Evolutionary conservation across 1,140 invertebrate species (phyloP), one percentile per base, ranked within the genome.

Genomic region (Ridgeia piscesae): DNA sequence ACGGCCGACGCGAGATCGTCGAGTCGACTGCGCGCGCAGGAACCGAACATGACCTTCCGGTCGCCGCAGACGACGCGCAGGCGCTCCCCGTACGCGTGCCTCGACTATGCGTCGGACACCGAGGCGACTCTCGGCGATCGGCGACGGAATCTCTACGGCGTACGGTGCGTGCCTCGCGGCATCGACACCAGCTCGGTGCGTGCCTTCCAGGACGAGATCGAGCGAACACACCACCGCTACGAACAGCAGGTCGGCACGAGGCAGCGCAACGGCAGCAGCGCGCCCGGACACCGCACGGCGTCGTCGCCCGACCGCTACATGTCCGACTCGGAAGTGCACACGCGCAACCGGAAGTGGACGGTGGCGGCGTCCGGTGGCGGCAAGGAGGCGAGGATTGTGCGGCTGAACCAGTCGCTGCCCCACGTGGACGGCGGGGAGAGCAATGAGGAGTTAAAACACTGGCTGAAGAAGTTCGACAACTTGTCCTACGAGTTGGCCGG

Each of bases 281-380:
- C 6, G 6, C 42, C 89, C 33, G 92, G 48, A 35, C 35, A 35
- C 21, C 34, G 58, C 34, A 34, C 50, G 95, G 91, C 90, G 94
- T 88, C 93, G 93, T 96, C 95, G 11, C 95, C 95, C 1, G 95
- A 96, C 91, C 95, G 95, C 92, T 96, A 96, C 93, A 96, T 95
- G 50, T 99, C 98, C 31, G 99, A 99, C 95, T 99, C 98, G 0
- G 99, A 99, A 93, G 92, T 95, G 42, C 92, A 95, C 95, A 95
- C 93, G 94, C 94, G 35, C 94, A 94, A 89, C 94, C 94, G 34
- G 94, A 94, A 34, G 94, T 96, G 98, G 98, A 1, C 97, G 95
- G 94, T 34, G 91, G 93, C 93, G 90, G 91, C 94, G 58, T 11
- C 48, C 91, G 35, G 33, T 93, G 31, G 92, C 89, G 48, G n/a